Base-by-base conservation (phyloP, 1,140 invertebrate genomes). In the Trachelipus rathkii region DNA sequence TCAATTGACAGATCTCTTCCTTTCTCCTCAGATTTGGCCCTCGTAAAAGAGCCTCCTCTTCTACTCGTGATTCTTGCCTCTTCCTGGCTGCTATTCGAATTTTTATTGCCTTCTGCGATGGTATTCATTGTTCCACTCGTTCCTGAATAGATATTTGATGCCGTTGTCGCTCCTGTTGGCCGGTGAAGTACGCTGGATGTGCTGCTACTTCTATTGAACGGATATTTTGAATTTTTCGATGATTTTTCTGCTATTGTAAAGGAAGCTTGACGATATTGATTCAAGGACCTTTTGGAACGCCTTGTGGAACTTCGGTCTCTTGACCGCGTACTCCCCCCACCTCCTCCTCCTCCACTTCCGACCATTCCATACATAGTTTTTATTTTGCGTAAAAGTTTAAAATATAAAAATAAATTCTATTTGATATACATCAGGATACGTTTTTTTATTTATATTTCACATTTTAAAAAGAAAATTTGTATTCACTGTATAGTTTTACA, bases 171-270 rank as follows among this genome's bases (percentile, higher is more conserved):
- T 19, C 50, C 50, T 15, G 50, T 60, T 1, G 11, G 11, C 3
- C 50, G 50, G 11, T 60, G 50, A 19, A 60, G 50, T 13, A 60
- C 50, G 19, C 50, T 60, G 19, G 50, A 60, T 13, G 11, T 60
- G 50, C 50, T 60, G 50, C 19, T 60, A 19, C 50, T 60, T 60
- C 50, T 60, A 60, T 60, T 60, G 50, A 60, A 60, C 1, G 50
- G 19, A 60, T 15, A 13, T 60, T 13, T 13, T 13, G 50, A 60
- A 60, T 15, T 19, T 60, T 13, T 13, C 11, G 19, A 19, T 13
- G 50, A 60, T 60, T 19, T 60, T 8, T 60, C 50, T 0, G 11
- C 50, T 19, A 60, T 60, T 13, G 11, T 13, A 8, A 60, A 60
- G 50, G 50, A 60, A 2, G 50, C 11, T 60, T 60, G 50, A 19